phyloP scores from a whole-genome alignment of 1,140 invertebrate species.

The Ceratosolen solmsi region DNA sequence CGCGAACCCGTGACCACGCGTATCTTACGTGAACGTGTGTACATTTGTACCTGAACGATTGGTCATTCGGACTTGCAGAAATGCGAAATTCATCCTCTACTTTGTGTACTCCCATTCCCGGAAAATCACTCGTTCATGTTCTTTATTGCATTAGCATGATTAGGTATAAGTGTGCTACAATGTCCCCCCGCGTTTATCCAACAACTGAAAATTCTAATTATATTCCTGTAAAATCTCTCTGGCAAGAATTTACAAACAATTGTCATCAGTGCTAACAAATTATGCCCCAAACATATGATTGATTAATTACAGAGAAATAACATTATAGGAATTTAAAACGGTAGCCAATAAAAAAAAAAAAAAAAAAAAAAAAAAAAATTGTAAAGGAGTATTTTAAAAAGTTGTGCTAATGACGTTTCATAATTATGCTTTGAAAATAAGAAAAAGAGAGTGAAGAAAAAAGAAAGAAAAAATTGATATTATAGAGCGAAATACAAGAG shows the following conservation, averaged over 20 bases:
- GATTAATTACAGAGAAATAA: not conserved
- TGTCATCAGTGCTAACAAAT: not conserved
- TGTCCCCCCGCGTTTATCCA: not conserved
- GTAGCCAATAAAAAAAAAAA: not conserved
- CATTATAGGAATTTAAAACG: not conserved
- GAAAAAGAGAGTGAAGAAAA: too few species aligned
- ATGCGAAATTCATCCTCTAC: not conserved
- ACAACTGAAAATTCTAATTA: not conserved
- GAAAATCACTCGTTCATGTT: too few species aligned
- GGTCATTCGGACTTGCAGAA: not conserved
- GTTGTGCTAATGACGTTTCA: too few species aligned
- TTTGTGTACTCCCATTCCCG: not conserved
- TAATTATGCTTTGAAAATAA: too few species aligned
- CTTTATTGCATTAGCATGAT: not conserved
- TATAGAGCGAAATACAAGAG: too few species aligned
- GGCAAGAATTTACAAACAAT: not conserved
- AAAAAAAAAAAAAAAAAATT: too few species aligned
- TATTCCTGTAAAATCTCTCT: not conserved
- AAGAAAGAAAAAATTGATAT: not conserved
- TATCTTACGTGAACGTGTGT: not conserved
- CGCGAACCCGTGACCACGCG: not conserved
- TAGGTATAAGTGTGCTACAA: conserved; percentile 8
- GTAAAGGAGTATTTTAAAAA: too few species aligned
- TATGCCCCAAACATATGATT: not conserved
- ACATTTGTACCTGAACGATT: conserved; percentile 10